phyloP scores from a whole-genome alignment of 2,797 vertebrate genomes.

The Enoplosus armatus region DNA sequence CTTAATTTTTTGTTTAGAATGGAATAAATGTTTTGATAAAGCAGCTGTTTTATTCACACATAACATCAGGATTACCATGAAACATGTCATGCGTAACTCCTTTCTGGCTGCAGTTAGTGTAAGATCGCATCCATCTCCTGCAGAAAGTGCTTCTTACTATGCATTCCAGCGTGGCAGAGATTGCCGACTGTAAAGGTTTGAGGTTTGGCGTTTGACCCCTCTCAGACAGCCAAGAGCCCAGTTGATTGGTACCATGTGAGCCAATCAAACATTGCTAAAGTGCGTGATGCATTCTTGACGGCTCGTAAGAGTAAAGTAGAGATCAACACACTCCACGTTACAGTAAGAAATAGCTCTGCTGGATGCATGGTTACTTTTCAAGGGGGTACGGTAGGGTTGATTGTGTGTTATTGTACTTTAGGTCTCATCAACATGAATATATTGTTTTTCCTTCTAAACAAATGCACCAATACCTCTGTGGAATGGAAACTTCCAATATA shows the following conservation, averaged over 20 bases:
- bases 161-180: slow-evolving; percentile 74
- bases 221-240: slow-evolving; percentile 64
- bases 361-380: background rate
- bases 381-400: background rate
- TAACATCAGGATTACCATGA: background rate
- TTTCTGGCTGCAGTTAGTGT: background rate
- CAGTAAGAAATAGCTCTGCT: slow-evolving; percentile 3
- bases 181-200: slow-evolving; percentile 74
- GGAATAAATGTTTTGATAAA: slow-evolving; percentile 31
- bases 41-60: background rate
- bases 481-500: too few relatives aligned
- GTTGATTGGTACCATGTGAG: slow-evolving; percentile 73
- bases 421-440: too few relatives aligned
- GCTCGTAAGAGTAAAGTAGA: slow-evolving; percentile 35
- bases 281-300: slow-evolving; percentile 41
- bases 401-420: too few relatives aligned
- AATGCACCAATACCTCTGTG: too few relatives aligned
- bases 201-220: slow-evolving; percentile 81
- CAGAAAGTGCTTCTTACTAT: slow-evolving; percentile 53
- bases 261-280: slow-evolving; percentile 71
- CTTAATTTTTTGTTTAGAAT: too few relatives aligned
- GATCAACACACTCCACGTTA: slow-evolving; percentile 15
- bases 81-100: background rate
- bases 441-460: too few relatives aligned
- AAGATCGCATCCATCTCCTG: slow-evolving; percentile 21